Evolutionary conservation across 2,888 invertebrate species (phyloP), one percentile per base, ranked within the genome.

Genomic region (Metallyticus violacea): DNA sequence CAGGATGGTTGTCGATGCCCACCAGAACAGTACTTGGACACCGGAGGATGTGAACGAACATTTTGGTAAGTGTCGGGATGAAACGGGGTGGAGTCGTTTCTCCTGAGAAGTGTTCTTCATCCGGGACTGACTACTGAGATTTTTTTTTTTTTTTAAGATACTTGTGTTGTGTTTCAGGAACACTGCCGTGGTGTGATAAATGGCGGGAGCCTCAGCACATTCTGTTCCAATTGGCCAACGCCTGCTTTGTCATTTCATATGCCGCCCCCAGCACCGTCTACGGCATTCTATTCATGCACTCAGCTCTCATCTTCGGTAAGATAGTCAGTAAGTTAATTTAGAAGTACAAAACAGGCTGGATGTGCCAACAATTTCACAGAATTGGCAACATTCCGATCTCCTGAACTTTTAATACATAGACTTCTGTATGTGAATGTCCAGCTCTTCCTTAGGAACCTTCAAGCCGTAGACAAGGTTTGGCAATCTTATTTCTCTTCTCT

Each of bases 251-350:
- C 30, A 93, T 96, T n/a, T 96, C 96, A 0, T 96, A 96, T 90
- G 94, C 96, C 86, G 95, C 96, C 9, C 96, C 97, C 25, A 95
- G 95, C 89, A 95, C 95, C 0, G 95, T 95, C 90, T 95, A 95
- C 90, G 97, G 97, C 4, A 95, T 96, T 87, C 92, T 97, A 2
- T 96, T 97, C 92, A 96, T 97, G 95, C 97, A 97, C 90, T 95
- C 95, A 25, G 94, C 96, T 89, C 93, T 97, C 88, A 96, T 96
- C 89, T 92, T 97, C 88, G 97, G 97, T 96, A 93, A 93, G 93
- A 90, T 87, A 15, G 9, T 40, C 79, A 87, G 86, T 27, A 62
- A 3, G 5, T 84, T 62, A 62, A n/a, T 30, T 30, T 40, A 5
- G 7, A 22, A 26, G 25, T 78, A 1, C 7, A 22, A 15, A 7